These are phyloP conservation scores for Acanthopleura granulata DNA, from an alignment of 2,888 invertebrate species.

Conservation along the genomic window DNA sequence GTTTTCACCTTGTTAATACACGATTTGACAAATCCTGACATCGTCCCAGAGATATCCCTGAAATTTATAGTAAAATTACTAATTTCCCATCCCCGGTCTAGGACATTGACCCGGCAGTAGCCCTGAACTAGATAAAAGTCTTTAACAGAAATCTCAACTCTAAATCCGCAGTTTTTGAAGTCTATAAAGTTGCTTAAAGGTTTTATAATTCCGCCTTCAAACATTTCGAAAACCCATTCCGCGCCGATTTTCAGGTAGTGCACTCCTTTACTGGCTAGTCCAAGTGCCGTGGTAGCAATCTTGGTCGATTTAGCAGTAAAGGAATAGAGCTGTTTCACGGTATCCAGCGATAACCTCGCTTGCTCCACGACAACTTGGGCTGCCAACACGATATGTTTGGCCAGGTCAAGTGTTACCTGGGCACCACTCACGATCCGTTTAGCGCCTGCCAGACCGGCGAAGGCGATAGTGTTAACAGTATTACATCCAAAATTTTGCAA, in stretches of 20 bases:
- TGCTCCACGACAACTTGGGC: slow-evolving; percentile 4
- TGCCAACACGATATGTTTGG: background rate
- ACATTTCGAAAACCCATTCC: slow-evolving; percentile 9
- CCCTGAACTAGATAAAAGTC: background rate
- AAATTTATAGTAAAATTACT: no score
- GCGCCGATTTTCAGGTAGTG: background rate
- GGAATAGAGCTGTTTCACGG: background rate
- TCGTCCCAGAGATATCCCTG: no score
- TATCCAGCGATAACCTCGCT: background rate
- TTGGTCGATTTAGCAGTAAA: background rate
- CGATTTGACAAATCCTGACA: no score
- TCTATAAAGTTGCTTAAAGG: background rate
- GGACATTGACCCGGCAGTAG: slow-evolving; percentile 8
- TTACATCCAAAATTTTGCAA: slow-evolving; percentile 1
- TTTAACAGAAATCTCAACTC: background rate
- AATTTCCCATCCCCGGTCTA: no score
- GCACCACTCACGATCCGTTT: background rate
- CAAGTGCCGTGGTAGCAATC: background rate
- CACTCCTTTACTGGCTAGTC: background rate
- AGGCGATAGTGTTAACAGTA: background rate
- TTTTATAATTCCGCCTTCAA: background rate
- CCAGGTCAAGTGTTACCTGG: background rate
- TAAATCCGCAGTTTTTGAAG: slow-evolving; percentile 16
- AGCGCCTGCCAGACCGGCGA: slow-evolving; percentile 4
- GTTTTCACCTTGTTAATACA: no score